Percentiles rank a stretch among this genome's conserved stretches.
Evolutionary conservation across 1,140 invertebrate species (phyloP).

Genomic region (Drosophila pseudoananassae): DNA sequence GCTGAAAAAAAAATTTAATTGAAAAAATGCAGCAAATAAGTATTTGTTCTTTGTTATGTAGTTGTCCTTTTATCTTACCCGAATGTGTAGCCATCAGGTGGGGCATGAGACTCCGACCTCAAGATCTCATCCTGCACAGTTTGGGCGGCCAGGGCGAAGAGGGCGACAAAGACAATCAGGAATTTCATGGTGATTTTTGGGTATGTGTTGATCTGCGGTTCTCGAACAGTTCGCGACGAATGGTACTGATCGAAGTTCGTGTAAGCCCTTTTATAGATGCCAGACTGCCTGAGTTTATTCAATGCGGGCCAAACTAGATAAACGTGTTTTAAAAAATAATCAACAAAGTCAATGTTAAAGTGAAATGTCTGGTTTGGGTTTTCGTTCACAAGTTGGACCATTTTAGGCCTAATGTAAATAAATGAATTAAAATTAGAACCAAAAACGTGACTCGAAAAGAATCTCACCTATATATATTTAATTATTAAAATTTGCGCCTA

Average conservation of each 20-base stretch:
- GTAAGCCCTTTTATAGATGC: conserved; percentile 44
- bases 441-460: conserved; percentile 9
- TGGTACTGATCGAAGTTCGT: conserved; percentile 21
- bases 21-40: neutral
- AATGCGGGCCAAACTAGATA: conserved; percentile 41
- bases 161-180: conserved; percentile 67
- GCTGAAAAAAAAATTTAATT: no score
- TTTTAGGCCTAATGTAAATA: conserved; percentile 36
- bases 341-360: conserved; percentile 42
- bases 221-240: conserved; percentile 36
- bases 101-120: conserved; percentile 24
- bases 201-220: conserved; percentile 36
- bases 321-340: conserved; percentile 40
- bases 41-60: neutral
- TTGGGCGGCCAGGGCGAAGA: conserved; percentile 63
- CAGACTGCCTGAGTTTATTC: conserved; percentile 20
- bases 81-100: conserved; percentile 32
- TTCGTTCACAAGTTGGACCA: conserved; percentile 28
- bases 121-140: neutral
- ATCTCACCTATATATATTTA: conserved; percentile 42
- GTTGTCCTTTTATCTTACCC: conserved; percentile 38
- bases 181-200: conserved; percentile 63
- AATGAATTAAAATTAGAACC: conserved; percentile 9
- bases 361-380: conserved; percentile 31
- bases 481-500: conserved; percentile 51